Evolutionary conservation across 2,888 invertebrate species (phyloP), one percentile per base, ranked within the genome.

Genomic region (Hanleya hanleyi): DNA sequence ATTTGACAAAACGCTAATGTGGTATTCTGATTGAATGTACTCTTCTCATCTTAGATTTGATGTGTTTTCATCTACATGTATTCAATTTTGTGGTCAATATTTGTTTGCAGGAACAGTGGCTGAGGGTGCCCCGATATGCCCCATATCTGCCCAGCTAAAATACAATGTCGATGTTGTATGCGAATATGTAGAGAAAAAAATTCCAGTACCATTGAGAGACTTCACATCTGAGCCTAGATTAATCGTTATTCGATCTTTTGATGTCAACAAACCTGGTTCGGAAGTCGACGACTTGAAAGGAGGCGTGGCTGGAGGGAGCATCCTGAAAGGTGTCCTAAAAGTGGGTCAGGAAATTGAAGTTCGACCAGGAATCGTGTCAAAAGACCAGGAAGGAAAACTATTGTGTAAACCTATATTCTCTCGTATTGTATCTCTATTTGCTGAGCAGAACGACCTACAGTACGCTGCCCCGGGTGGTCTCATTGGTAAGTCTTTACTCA

Each of bases 301-400:
- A 49, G 99, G 99, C 35, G 99, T 99, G 35, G 99, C 99, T 71
- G 99, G 99, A 79, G 99, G 99, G 51, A 98, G 98, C 89, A 98
- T 99, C 86, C 92, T 99, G 47, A 96, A 95, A 91, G 41, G 67
- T 9, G 67, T 67, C 18, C 29, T 78, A 9, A 85, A 93, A 91
- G 97, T 99, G 78, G 99, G 99, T 51, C 98, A 99, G 93, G 98
- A 99, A 92, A 99, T 99, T 80, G 99, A 99, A 92, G 97, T 97
- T 76, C 94, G 99, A 67, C 99, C 99, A 0, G 99, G 99, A 26
- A 94, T 99, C 76, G 98, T 99, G 22, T 97, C 97, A 69, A 99
- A 99, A 91, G 98, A 98, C 87, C 93, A 95, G 47, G 97, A 98
- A 88, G 99, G 99, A 79, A 96, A 96, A 90, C 92, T 99, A 77